phyloP scores from a whole-genome alignment of 2,113 vertebrate species.

The Gallinago media region DNA sequence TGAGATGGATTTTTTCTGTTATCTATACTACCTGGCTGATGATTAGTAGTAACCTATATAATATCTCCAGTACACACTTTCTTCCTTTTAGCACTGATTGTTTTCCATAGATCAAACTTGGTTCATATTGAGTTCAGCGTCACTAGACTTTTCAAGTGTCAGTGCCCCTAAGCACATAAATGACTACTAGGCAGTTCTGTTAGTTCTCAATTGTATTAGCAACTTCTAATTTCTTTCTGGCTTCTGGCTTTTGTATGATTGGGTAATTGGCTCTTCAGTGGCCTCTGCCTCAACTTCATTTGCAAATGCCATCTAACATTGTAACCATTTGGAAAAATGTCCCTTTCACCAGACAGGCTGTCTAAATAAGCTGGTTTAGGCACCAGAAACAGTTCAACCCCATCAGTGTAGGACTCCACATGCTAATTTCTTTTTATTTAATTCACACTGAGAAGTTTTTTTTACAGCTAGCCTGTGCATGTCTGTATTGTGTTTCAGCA shows the following conservation, averaged over 20 bases:
- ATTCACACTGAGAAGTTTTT: neutral
- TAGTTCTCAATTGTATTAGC: neutral
- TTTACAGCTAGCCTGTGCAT: neutral
- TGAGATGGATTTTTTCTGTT: neutral
- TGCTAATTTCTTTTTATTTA: neutral
- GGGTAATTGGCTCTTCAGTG: neutral
- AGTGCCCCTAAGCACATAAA: neutral
- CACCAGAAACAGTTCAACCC: neutral
- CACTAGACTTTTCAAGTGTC: neutral
- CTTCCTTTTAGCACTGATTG: neutral
- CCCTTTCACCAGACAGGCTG: neutral
- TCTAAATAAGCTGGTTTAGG: neutral
- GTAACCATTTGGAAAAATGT: neutral
- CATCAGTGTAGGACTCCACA: neutral
- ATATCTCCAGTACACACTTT: neutral
- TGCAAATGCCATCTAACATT: neutral
- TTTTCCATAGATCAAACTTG: neutral
- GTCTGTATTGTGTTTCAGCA: neutral
- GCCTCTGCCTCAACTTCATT: neutral
- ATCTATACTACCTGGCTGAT: neutral
- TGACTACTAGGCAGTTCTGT: neutral
- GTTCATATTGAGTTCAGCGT: neutral
- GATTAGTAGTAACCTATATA: neutral
- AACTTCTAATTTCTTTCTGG: neutral
- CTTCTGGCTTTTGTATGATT: neutral